Evolutionary conservation across 2,888 invertebrate genomes (phyloP).

Genomic region (Drosophila kanekoi): DNA sequence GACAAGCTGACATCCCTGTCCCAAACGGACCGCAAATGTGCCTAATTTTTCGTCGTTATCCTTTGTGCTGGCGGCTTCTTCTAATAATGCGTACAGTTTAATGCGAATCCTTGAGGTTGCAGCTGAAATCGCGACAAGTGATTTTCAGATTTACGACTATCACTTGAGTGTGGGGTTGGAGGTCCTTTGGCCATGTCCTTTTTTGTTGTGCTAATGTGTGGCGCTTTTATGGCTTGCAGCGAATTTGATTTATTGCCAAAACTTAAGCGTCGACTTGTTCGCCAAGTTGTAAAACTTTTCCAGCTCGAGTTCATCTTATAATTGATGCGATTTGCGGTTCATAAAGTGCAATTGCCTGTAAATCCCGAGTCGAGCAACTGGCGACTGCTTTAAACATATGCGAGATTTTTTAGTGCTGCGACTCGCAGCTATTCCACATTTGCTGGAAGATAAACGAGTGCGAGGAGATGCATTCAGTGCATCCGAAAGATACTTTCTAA

Average conservation of each 20-base stretch:
- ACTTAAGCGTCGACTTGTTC: constrained; percentile 64
- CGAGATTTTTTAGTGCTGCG: constrained; percentile 46
- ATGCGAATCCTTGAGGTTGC: constrained; percentile 60
- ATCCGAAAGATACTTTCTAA: not conserved
- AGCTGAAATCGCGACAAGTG: constrained; percentile 80
- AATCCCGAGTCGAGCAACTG: constrained; percentile 29
- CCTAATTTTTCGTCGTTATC: constrained; percentile 78
- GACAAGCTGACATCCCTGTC: constrained; percentile 55
- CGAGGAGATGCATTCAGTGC: no score
- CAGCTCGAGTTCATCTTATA: constrained; percentile 69
- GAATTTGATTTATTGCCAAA: constrained; percentile 76
- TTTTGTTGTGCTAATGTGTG: constrained; percentile 78
- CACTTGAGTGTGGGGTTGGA: constrained; percentile 20
- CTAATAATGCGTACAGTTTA: constrained; percentile 81
- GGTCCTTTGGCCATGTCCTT: constrained; percentile 39
- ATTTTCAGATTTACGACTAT: constrained; percentile 82
- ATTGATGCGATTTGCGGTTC: constrained; percentile 78
- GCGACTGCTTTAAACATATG: constrained; percentile 56
- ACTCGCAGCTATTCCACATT: not conserved
- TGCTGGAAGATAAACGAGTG: not conserved
- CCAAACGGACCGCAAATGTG: constrained; percentile 70
- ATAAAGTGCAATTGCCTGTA: constrained; percentile 77
- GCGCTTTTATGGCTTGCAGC: constrained; percentile 73
- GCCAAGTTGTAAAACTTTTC: constrained; percentile 62
- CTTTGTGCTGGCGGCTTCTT: constrained; percentile 67